Conservation (phyloP, 2,888 invertebrate genomes). For the Magallana nippona region DNA sequence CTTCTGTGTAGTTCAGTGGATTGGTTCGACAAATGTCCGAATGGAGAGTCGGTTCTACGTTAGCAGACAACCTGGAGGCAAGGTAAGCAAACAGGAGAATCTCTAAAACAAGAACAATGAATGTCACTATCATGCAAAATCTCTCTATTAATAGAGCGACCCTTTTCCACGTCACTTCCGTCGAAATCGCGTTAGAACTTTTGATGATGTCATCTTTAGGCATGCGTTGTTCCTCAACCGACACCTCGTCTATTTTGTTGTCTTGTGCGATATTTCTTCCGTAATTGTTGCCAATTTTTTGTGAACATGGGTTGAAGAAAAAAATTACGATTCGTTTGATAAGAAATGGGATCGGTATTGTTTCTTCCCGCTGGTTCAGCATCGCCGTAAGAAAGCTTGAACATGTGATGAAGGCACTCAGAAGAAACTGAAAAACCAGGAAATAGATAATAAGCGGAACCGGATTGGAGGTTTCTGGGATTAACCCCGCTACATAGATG, state of each 20-base stretch:
- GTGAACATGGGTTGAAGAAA: background rate
- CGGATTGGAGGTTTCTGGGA: background rate
- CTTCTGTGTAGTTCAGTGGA: background rate
- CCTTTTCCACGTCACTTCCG: background rate
- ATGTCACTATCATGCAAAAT: background rate
- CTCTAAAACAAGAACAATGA: background rate
- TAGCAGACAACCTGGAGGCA: background rate
- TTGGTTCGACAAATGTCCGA: background rate
- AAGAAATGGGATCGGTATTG: background rate
- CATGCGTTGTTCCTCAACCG: background rate
- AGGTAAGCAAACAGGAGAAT: background rate
- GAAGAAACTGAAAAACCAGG: background rate
- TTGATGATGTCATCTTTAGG: background rate
- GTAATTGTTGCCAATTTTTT: background rate
- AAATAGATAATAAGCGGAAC: background rate
- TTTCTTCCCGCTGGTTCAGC: background rate
- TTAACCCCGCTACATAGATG: background rate
- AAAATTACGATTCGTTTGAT: background rate
- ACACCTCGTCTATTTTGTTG: background rate
- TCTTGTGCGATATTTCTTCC: no score
- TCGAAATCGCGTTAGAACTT: background rate
- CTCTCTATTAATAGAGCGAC: background rate
- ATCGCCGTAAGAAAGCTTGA: constrained; percentile 5
- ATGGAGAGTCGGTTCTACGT: background rate
- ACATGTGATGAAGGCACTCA: constrained; percentile 5